Percentiles rank a stretch among this genome's conserved stretches.
Conservation (phyloP, 2,113 vertebrate species). For the Sula dactylatra region DNA sequence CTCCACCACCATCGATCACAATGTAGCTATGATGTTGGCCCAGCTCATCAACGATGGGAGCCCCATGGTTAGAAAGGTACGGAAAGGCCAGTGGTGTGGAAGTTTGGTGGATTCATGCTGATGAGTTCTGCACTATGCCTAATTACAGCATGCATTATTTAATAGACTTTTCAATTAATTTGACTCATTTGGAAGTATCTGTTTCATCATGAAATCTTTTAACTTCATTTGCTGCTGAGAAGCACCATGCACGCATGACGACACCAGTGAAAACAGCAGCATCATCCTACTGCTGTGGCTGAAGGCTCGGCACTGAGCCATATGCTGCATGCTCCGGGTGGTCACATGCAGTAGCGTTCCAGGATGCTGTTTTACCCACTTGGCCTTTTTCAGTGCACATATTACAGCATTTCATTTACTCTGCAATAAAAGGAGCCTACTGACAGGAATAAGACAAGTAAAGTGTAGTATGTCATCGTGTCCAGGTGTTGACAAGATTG, state of each 20-base stretch:
- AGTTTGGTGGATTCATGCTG: background rate
- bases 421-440: background rate
- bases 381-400: background rate
- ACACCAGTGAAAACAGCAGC: no score
- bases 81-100: background rate
- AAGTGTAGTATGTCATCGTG: background rate
- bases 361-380: background rate
- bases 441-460: background rate
- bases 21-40: conserved; percentile 97
- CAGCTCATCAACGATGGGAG: conserved; percentile 97
- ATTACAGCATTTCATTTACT: background rate
- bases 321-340: background rate
- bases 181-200: background rate
- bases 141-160: background rate
- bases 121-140: background rate
- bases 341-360: background rate
- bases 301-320: background rate
- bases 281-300: background rate
- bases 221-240: background rate
- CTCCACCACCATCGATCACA: conserved; percentile 98
- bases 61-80: conserved; percentile 93
- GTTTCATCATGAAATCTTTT: background rate
- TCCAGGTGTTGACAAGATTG: background rate
- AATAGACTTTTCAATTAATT: background rate
- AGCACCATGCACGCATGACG: background rate